phyloP scores from a whole-genome alignment of 2,888 invertebrate species.

The Phengaris alcon region DNA sequence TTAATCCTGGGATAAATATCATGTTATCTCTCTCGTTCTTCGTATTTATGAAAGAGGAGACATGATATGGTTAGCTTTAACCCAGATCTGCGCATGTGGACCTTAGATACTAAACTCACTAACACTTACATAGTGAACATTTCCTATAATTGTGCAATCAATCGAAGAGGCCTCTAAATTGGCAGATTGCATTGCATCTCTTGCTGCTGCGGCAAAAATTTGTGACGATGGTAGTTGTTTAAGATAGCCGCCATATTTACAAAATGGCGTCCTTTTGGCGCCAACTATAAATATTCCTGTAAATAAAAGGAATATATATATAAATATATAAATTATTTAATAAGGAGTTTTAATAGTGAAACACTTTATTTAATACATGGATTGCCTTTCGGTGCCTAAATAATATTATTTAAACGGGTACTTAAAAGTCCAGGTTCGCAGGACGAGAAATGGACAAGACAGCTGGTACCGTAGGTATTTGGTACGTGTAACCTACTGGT shows the following conservation, averaged over 20 bases:
- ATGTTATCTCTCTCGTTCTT: too few species aligned
- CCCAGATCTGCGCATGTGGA: too few species aligned
- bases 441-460: background rate
- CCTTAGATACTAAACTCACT: background rate
- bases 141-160: conserved; percentile 63
- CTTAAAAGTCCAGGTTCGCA: too few species aligned
- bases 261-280: conserved; percentile 71
- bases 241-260: conserved; percentile 60
- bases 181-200: conserved; percentile 56
- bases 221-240: conserved; percentile 60
- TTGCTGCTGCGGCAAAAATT: conserved; percentile 65
- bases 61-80: too few species aligned
- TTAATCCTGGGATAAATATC: too few species aligned
- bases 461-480: background rate
- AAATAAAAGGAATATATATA: conserved; percentile 4
- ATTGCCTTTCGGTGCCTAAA: too few species aligned
- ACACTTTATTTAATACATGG: too few species aligned
- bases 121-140: conserved; percentile 62
- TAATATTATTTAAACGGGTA: too few species aligned
- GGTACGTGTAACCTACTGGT: background rate
- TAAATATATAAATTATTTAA: too few species aligned
- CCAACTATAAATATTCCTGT: conserved; percentile 67
- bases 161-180: conserved; percentile 52
- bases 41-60: too few species aligned
- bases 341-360: too few species aligned